A percentile compares a stretch with the other conserved stretches of the same genome.
Evolutionary conservation across 2,888 invertebrate species (phyloP).

Genomic region (Pimpla rufipes): DNA sequence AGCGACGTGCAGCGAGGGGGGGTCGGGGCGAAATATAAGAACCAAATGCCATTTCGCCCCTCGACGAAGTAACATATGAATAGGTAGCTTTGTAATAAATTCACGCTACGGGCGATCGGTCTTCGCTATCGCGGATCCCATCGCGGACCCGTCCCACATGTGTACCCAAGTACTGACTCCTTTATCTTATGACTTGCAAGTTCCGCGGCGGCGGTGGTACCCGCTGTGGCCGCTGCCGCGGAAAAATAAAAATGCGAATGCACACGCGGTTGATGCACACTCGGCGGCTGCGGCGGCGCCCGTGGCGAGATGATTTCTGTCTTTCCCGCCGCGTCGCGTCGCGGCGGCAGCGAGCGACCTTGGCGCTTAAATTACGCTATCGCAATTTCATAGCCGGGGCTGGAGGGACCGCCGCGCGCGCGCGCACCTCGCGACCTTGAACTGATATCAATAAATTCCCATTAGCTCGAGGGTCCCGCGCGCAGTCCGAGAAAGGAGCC

Average conservation of each 20-base stretch:
- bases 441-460: constrained; percentile 68
- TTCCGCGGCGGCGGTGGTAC: constrained; percentile 43
- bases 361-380: constrained; percentile 62
- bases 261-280: constrained; percentile 33
- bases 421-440: constrained; percentile 64
- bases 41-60: constrained; percentile 30
- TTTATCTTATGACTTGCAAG: constrained; percentile 70
- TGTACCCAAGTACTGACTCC: constrained; percentile 68
- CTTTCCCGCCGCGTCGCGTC: constrained; percentile 4
- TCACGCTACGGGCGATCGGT: constrained; percentile 70
- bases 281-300: constrained; percentile 53
- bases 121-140: constrained; percentile 66
- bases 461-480: constrained; percentile 64
- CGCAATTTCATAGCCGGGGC: constrained; percentile 58
- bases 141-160: constrained; percentile 69
- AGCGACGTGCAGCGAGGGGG: not conserved
- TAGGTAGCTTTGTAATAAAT: constrained; percentile 72
- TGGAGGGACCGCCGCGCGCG: constrained; percentile 40
- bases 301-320: constrained; percentile 48
- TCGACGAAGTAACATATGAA: constrained; percentile 68
- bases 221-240: constrained; percentile 32
- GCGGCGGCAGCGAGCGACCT: constrained; percentile 43
- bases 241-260: constrained; percentile 51
- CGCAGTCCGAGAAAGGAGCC: constrained; percentile 12
- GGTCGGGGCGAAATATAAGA: constrained; percentile 23